Percentiles rank a stretch among this genome's conserved stretches.
Evolutionary conservation across 2,113 vertebrate genomes (phyloP).

Genomic region (Platycercus adscitus): DNA sequence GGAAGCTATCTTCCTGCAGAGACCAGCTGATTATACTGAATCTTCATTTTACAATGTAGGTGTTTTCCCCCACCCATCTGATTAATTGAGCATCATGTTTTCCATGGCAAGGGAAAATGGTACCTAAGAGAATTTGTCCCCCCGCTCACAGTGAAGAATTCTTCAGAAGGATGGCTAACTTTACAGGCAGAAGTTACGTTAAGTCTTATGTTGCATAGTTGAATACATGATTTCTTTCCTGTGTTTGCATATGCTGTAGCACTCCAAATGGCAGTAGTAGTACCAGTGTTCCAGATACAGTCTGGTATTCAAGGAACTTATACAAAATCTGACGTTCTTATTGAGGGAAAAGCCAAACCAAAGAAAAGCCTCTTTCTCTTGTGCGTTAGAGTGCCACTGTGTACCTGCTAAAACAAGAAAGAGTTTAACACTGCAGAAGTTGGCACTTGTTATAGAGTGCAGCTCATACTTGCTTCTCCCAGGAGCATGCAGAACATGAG

Average conservation of each 20-base stretch:
- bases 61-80: not conserved
- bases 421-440: not conserved
- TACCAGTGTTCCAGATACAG: not conserved
- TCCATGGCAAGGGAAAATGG: not conserved
- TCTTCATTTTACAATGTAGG: not conserved
- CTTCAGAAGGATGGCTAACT: not conserved
- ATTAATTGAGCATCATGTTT: not conserved
- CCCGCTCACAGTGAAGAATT: rapidly evolving
- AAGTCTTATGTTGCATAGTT: rapidly evolving
- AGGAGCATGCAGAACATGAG: not conserved
- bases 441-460: not conserved
- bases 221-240: not conserved
- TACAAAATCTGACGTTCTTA: not conserved
- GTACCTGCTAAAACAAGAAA: not conserved
- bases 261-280: not conserved
- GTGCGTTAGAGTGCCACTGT: not conserved
- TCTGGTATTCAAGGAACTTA: not conserved
- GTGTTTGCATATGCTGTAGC: not conserved
- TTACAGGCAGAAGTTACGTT: not conserved
- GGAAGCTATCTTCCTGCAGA: not conserved
- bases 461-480: not conserved
- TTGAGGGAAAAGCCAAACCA: not conserved
- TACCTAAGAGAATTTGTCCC: not conserved
- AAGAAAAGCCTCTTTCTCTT: not conserved
- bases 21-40: not conserved